Evolutionary conservation across 2,113 vertebrate species (phyloP), one percentile per base, ranked within the genome.

Genomic region (Anser cygnoides): DNA sequence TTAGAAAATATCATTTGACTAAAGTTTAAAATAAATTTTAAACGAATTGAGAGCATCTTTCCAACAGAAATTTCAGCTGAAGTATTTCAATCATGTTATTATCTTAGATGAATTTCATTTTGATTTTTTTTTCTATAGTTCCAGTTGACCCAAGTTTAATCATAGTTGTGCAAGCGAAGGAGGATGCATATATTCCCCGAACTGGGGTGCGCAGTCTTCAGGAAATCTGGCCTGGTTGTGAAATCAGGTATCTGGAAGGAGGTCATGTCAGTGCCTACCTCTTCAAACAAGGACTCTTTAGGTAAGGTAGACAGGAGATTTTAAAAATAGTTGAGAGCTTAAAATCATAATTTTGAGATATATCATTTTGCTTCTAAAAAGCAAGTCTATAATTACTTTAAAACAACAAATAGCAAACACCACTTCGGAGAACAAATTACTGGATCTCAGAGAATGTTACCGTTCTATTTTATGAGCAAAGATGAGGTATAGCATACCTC

Each of bases 221-320:
- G 90, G 99, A 99, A 96, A 99, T 99, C 87, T 99, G 99, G 99
- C 99, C 99, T 0, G 99, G 98, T 3, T 99, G 99, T 98, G 99
- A 99, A 97, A 97, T 99, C 76, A 95, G 99, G 20, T 99, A 99
- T 90, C 97, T 99, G 92, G 98, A 99, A 33, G 99, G 99, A 68
- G 99, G 99, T 87, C 99, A 99, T 94, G 94, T 99, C 96, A 99
- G 99, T 92, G 99, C 99, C 61, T 99, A 99, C 92, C 99, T 99
- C 79, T 99, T 99, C 93, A 99, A 99, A 97, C 99, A 99, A 98
- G 99, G 98, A 63, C 95, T 99, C 66, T 99, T 99, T 97, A 99
- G 99, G 99, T 99, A 95, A 97, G 92, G 19, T 66, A 7, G 79
- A 87, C 8, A 72, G 46, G 18, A 33, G 70, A 43, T 37, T 41